A percentile compares a stretch with the other conserved stretches of the same genome.
phyloP scores from a whole-genome alignment of 2,113 vertebrate species.

The Zosterops japonicus region DNA sequence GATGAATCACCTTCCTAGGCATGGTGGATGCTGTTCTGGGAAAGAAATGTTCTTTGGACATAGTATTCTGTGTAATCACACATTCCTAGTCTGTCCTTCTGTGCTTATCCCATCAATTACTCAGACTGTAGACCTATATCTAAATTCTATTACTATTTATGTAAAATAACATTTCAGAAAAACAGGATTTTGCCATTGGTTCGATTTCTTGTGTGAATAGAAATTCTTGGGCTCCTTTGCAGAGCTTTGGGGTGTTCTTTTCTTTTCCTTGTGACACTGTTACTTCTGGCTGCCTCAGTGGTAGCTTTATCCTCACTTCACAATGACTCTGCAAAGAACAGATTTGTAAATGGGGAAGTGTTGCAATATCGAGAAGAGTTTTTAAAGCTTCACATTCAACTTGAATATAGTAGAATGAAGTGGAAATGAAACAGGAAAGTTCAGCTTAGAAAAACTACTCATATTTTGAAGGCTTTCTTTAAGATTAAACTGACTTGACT shows the following conservation, averaged over 20 bases:
- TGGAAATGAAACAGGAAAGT: not conserved
- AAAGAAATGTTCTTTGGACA: not conserved
- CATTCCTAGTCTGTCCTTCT: not conserved
- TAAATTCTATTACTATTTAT: not conserved
- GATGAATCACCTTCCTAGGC: slow-evolving; percentile 46
- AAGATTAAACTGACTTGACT: not conserved
- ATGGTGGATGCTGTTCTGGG: not conserved
- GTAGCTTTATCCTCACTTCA: not conserved
- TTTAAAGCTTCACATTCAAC: not conserved
- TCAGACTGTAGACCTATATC: not conserved
- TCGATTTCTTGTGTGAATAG: not conserved
- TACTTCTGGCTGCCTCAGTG: not conserved
- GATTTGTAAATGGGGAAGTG: not conserved
- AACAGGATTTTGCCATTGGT: not conserved
- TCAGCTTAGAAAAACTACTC: not conserved
- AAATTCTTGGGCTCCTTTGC: not conserved
- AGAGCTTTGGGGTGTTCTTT: not conserved
- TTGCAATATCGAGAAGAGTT: not conserved
- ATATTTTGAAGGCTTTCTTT: not conserved
- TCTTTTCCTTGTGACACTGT: not conserved
- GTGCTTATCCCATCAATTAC: not conserved
- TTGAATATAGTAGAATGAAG: not conserved
- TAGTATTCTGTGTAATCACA: not conserved
- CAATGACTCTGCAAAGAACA: not conserved
- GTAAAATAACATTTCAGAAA: not conserved